Evolutionary conservation across 2,797 vertebrate species (phyloP).

Genomic region (Spinus olivaceus): DNA sequence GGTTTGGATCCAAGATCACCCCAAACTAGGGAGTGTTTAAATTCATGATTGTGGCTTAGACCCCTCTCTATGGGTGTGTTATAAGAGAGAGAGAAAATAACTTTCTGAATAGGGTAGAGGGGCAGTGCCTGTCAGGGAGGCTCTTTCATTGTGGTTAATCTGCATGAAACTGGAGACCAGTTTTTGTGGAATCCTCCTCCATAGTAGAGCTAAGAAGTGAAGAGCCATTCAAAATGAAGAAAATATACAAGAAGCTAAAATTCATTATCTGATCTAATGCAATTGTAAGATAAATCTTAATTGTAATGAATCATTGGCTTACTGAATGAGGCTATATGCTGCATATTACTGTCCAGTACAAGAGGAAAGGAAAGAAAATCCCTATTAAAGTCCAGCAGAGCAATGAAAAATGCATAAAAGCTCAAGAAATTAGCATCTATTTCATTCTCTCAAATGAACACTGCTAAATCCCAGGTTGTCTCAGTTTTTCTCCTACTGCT

Average conservation of each 20-base stretch:
- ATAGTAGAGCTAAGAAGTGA: not conserved
- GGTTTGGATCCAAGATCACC: constrained; percentile 13
- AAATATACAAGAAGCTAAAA: not conserved
- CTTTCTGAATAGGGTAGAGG: not conserved
- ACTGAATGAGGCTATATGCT: not conserved
- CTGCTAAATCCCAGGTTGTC: not conserved
- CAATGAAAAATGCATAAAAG: constrained; percentile 13
- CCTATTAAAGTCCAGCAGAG: not conserved
- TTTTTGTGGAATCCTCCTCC: not conserved
- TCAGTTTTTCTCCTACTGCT: not conserved
- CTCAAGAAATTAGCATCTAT: not conserved
- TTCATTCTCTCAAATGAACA: not conserved
- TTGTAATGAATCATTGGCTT: not conserved
- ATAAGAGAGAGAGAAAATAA: not conserved
- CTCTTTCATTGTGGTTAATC: not conserved
- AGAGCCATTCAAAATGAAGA: not conserved
- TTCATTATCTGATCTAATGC: not conserved
- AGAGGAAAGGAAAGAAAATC: not conserved
- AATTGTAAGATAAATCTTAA: not conserved
- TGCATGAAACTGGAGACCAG: not conserved
- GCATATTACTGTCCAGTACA: not conserved
- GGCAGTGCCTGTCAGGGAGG: not conserved
- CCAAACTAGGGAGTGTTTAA: constrained; percentile 17
- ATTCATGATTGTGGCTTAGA: not conserved
- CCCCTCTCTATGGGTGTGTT: not conserved